Base-by-base conservation (phyloP, 2,888 invertebrate species). In the Drosophila tripunctata region DNA sequence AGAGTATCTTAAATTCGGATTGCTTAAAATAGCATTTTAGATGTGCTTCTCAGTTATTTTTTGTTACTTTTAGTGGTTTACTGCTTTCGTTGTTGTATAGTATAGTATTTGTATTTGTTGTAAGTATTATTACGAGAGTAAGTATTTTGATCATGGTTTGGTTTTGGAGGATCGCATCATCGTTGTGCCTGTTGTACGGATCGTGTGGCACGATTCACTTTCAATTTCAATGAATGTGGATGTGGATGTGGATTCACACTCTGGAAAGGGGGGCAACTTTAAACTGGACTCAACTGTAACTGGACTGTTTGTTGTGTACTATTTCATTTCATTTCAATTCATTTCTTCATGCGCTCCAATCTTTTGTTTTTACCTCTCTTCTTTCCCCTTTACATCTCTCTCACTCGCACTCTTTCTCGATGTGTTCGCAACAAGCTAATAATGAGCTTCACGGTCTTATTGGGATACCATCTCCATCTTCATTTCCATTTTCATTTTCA, bases 191-290 rank as follows among this genome's bases (percentile, higher is more conserved):
- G 10, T 27, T 40, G 50, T 51, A 36, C 79, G 76, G 77, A 79
- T 86, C 78, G 67, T 77, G 76, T 84, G 82, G 85, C 74, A 86
- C 81, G 90, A 88, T 85, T 88, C 89, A 89, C 88, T 89, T 89
- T 89, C 89, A 78, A 76, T 89, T 89, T 89, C 88, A 83, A 75
- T 78, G 78, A 70, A 56, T 68, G 55, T 45, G 47, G 47, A 24
- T 65, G 44, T 31, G 27, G 38, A 12, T 30, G 47, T 38, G 56
- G 67, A 40, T 55, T 54, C 55, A 65, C 56, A 70, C 67, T 69
- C 68, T 58, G 47, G 44, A 67, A 64, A 65, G 43, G 47, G 27
- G 19, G 6, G 27, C 27, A 36, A 17, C 10, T 27, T 10, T 0
- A n/a, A 27, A 27, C 64, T 64, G 67, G 76, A 72, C 58, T 66